phyloP scores from a whole-genome alignment of 2,113 vertebrate species.

The Bagarius yarrelli region DNA sequence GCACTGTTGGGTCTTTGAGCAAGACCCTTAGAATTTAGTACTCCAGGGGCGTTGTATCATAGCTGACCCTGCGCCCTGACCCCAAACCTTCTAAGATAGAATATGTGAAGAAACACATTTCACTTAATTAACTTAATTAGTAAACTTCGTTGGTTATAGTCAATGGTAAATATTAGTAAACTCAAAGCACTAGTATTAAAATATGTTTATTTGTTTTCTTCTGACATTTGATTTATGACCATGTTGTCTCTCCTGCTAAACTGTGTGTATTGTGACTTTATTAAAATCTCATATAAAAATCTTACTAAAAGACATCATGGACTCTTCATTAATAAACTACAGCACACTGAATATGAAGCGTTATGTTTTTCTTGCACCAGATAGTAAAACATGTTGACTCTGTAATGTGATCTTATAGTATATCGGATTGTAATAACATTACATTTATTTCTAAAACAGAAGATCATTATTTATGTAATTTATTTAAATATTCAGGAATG shows the following conservation, averaged over 20 bases:
- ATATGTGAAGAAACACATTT: no score
- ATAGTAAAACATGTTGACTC: neutral
- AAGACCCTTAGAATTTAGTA: no score
- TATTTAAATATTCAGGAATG: no score
- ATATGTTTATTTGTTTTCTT: neutral
- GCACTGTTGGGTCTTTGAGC: no score
- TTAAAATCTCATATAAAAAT: neutral
- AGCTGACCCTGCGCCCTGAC: no score
- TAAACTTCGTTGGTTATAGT: neutral
- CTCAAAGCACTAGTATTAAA: neutral
- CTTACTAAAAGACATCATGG: neutral
- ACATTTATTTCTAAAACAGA: neutral
- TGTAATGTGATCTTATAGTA: neutral
- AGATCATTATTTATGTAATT: neutral
- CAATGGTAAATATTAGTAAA: neutral
- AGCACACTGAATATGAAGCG: neutral
- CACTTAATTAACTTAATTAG: no score
- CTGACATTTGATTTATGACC: neutral
- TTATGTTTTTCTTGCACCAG: neutral
- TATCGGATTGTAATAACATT: neutral
- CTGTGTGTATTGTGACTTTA: neutral
- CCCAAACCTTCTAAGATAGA: no score
- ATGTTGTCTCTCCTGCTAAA: neutral
- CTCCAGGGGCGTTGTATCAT: no score
- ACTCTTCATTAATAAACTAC: neutral